Evolutionary conservation across 2,888 invertebrate genomes (phyloP).

Genomic region (Aquatica leii): DNA sequence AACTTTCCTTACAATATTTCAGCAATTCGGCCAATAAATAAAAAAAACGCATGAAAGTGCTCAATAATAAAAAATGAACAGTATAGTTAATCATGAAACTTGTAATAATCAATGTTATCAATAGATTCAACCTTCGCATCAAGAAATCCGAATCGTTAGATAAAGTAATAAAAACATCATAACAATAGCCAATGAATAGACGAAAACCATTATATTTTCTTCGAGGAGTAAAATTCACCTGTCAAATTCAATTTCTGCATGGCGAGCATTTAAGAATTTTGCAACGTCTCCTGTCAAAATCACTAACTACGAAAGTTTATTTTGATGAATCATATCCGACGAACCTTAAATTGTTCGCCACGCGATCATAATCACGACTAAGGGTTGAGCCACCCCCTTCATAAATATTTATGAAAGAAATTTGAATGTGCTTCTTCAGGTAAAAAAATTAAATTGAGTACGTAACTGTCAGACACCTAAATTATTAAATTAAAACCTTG

Average conservation of each 20-base stretch:
- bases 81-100: too few relatives aligned
- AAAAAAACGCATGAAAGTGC: too few relatives aligned
- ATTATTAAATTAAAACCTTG: not conserved
- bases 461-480: not conserved
- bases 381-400: constrained; percentile 15
- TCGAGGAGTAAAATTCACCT: constrained; percentile 1
- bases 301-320: not conserved
- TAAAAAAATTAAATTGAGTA: not conserved
- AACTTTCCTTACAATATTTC: too few relatives aligned
- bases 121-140: too few relatives aligned
- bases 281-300: constrained; percentile 13
- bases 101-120: too few relatives aligned
- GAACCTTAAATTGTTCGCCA: constrained; percentile 15
- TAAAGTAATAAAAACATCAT: too few relatives aligned
- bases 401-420: constrained; percentile 17
- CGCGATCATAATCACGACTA: constrained; percentile 9
- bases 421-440: not conserved
- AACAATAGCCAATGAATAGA: too few relatives aligned
- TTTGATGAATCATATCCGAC: constrained; percentile 14
- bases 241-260: constrained; percentile 23
- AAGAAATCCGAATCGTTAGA: too few relatives aligned
- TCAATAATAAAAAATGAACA: too few relatives aligned
- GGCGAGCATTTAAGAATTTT: constrained; percentile 1
- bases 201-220: too few relatives aligned
- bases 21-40: too few relatives aligned